Evolutionary conservation across 2,797 vertebrate species (phyloP), one percentile per base, ranked within the genome.

Genomic region (Schizopygopsis malacanthus): DNA sequence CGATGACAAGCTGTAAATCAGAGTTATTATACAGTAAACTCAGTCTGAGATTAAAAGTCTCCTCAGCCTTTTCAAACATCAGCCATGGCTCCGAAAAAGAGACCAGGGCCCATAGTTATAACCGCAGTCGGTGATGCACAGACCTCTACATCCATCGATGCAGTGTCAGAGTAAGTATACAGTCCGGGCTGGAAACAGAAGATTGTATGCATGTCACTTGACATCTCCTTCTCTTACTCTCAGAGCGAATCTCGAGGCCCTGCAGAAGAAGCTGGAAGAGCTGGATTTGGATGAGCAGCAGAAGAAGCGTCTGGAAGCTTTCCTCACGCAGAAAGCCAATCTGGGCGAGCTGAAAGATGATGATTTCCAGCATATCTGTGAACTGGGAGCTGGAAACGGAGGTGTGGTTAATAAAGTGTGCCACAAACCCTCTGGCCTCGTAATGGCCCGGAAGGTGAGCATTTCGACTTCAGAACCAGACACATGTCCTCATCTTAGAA

Each of bases 341-440:
- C 98, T 99, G 0, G 98, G 98, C 0, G 98, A 99, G 91, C 93
- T 99, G 87, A 99, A 98, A 91, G 98, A 99, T 0, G 98, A 99
- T 4, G 98, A 99, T 89, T 99, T 99, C 0, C 97, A 98, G 67
- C 95, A 96, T 87, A 97, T 99, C 87, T 98, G 97, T 0, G 98
- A 99, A 87, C 88, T 99, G 90, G 98, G 98, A 0, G 98, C 98
- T 0, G 98, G 98, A 67, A 99, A 99, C 0, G 98, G 98, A 0
- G 98, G 98, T 0, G 98, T 99, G 89, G 98, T 99, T 93, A 98
- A 98, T 94, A 99, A 99, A 92, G 98, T 99, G 87, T 97, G 97
- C 91, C 98, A 99, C 92, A 97, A 98, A 90, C 98, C 97, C 37
- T 98, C 98, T 0, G 95, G 97, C 80, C 94, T 99, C 84, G 79